Base-by-base conservation (phyloP, 2,888 invertebrate genomes). In the Agriotes lineatus region DNA sequence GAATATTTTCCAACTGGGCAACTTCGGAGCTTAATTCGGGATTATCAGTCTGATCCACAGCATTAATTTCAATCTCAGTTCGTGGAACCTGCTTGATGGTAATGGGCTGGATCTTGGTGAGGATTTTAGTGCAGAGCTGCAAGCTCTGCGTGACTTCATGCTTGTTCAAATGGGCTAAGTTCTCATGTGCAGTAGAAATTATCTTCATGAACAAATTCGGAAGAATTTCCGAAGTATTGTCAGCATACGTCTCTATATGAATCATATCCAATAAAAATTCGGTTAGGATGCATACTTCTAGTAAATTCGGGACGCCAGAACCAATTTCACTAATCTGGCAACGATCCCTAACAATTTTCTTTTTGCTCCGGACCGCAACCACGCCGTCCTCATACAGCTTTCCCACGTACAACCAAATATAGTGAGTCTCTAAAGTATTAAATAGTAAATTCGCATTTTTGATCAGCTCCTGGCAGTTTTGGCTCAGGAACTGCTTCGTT, bases 361-460 rank as follows among this genome's bases (percentile, higher is more conserved):
- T 78, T 65, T 75, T 79, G 65, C 76, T 79, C 70, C 81, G 78
- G 60, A 81, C 73, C 71, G 73, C 79, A 14, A 44, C 72, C 10
- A 82, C 73, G 9, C 84, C 77, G 50, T 88, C 88, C 64, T 89
- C 87, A 76, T 89, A 91, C 69, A 91, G 83, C 72, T 87, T 86
- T 20, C 90, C 90, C 74, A 93, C 89, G 79, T 92, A 95, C 72
- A 90, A 89, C 96, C 96, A 96, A 63, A 96, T 90, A 79, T 94
- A 96, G 65, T 91, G 91, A n/a, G 93, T 91, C 79, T 95, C 94
- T 70, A 96, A 87, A 0, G 94, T 92, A 61, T 92, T 91, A 80
- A 96, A 93, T 20, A 96, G 84, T 71, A 95, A 85, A 84, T 95
- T 96, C 0, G 94, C 94, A 16, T 93, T 93, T 83, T 95, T 95